Evolutionary conservation across 2,113 vertebrate genomes (phyloP), one percentile per base, ranked within the genome.

Genomic region (Delphinus delphis): DNA sequence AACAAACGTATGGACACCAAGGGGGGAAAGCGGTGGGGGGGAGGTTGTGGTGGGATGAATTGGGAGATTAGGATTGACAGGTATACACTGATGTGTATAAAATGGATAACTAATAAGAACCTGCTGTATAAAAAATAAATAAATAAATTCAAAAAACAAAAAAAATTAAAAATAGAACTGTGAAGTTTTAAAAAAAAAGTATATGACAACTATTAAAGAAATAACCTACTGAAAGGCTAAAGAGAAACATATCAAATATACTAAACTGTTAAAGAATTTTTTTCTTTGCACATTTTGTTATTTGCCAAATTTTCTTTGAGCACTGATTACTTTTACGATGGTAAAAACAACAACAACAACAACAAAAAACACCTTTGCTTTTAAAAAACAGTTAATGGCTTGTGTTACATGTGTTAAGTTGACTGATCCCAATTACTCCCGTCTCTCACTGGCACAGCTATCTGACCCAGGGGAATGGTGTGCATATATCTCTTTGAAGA

Each of bases 401-500:
- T 93, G 67, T 91, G 55, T 77, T 90, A 7, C 23, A 9, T 44
- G 36, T 89, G 50, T 95, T 83, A 77, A 93, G 33, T 11, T 85
- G 83, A 80, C 47, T 38, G 83, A 92, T 88, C 31, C 70, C 96
- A 92, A 79, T 63, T 41, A 50, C 63, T 74, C 44, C n/a, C 0
- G 1, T 65, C 85, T 91, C 68, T 74, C 53, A 9, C 65, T 82
- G 95, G 67, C 84, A 70, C 74, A 38, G 50, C 76, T 84, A 83
- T 94, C 95, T 90, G 88, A 87, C 93, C 81, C 44, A 31, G 11
- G 13, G 38, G 38, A 65, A 41, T 68, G 62, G 68, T 63, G 60
- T 70, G 25, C 20, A 0, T 38, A 1, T 41, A 60, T 67, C 82
- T 87, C 96, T 98, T 97, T 98, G 96, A 98, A 98, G 97, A 8